Percentiles rank a stretch among this genome's conserved stretches.
Conservation (phyloP, 1,140 invertebrate species). For the Helicoverpa zea region DNA sequence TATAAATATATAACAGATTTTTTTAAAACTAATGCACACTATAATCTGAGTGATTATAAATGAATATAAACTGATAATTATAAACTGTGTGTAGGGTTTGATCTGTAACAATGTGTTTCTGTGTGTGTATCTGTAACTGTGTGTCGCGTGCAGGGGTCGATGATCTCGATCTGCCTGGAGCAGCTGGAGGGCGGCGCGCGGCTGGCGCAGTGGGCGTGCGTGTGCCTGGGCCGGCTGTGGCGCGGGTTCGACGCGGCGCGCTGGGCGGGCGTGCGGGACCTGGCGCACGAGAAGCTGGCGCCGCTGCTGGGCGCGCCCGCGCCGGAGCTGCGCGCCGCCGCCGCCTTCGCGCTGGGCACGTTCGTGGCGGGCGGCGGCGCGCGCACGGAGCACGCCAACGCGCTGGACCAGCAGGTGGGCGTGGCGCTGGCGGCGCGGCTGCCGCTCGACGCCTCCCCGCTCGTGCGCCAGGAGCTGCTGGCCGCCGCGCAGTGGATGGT, state of each 20-base stretch:
- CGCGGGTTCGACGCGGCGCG: slow-evolving; percentile 96
- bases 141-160: slow-evolving; percentile 89
- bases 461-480: slow-evolving; percentile 95
- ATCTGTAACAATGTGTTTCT: slow-evolving; percentile 3
- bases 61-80: too few species aligned
- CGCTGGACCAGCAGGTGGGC: slow-evolving; percentile 96
- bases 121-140: too few species aligned
- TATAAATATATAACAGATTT: too few species aligned
- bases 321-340: slow-evolving; percentile 92
- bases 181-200: slow-evolving; percentile 89
- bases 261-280: slow-evolving; percentile 98
- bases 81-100: background rate
- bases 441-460: slow-evolving; percentile 93
- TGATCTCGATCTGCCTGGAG: slow-evolving; percentile 96
- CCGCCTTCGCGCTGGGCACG: slow-evolving; percentile 95
- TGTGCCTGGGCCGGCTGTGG: slow-evolving; percentile 98
- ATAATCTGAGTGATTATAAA: too few species aligned
- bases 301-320: slow-evolving; percentile 91
- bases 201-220: slow-evolving; percentile 96
- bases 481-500: slow-evolving; percentile 93
- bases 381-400: slow-evolving; percentile 96
- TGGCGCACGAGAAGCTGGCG: slow-evolving; percentile 97
- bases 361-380: slow-evolving; percentile 84
- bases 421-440: slow-evolving; percentile 94
- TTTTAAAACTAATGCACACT: too few species aligned